phyloP scores from a whole-genome alignment of 1,140 invertebrate genomes.

The Trichogramma pretiosum region DNA sequence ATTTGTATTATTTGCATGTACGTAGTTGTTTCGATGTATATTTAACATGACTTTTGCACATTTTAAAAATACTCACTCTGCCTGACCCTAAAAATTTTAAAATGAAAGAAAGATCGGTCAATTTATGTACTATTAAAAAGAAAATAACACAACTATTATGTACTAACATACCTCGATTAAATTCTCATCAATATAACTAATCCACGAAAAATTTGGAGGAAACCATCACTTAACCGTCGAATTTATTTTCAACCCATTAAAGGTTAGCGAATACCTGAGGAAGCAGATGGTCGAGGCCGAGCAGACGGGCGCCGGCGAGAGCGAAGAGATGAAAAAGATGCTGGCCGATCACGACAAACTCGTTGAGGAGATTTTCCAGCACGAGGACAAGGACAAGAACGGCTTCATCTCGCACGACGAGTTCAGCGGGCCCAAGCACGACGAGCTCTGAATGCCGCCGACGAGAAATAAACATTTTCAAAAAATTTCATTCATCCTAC shows the following conservation, averaged over 20 bases:
- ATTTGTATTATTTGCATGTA: too few relatives aligned
- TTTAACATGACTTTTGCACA: too few relatives aligned
- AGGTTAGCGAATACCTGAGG: conserved; percentile 84
- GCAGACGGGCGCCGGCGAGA: conserved; percentile 48
- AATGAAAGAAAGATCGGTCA: too few relatives aligned
- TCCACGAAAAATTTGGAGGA: conserved; percentile 2
- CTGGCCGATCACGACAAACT: conserved; percentile 84
- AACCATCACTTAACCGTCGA: too few relatives aligned
- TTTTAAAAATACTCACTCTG: too few relatives aligned
- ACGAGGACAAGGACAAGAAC: conserved; percentile 92
- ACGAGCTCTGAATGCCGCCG: conserved; percentile 91
- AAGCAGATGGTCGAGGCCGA: conserved; percentile 80
- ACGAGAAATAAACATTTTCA: too few relatives aligned
- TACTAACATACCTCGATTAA: not conserved
- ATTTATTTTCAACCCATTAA: too few relatives aligned
- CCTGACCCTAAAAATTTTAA: too few relatives aligned
- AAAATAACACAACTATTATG: not conserved
- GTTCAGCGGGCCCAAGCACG: conserved; percentile 93
- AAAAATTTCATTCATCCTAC: too few relatives aligned
- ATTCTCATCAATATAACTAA: not conserved
- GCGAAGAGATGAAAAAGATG: conserved; percentile 76
- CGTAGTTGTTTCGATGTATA: too few relatives aligned
- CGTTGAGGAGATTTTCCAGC: conserved; percentile 92
- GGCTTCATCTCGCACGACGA: conserved; percentile 92
- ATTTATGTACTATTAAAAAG: too few relatives aligned